A percentile compares a stretch with the other conserved stretches of the same genome.
Conservation (phyloP, 1,140 invertebrate genomes). For the Onthophagus taurus region DNA sequence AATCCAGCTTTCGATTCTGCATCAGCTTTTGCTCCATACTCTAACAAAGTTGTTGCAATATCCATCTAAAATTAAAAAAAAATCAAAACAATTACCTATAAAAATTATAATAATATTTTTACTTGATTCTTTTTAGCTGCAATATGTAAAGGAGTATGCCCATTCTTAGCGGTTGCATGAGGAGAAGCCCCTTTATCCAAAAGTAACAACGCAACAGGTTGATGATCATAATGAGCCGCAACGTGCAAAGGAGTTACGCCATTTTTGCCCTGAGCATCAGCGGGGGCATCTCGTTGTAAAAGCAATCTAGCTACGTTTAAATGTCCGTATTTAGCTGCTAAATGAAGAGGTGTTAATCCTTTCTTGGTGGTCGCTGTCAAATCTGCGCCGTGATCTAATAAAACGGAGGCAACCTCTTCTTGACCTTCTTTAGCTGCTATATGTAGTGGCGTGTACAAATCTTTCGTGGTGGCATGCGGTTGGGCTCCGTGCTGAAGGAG, state of each 20-base stretch:
- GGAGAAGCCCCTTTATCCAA: conserved; percentile 92
- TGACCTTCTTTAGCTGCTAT: conserved; percentile 96
- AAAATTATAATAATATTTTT: conserved; percentile 27
- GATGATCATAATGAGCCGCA: conserved; percentile 95
- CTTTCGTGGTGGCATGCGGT: conserved; percentile 80
- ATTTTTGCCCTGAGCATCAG: conserved; percentile 95
- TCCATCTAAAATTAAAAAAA: conserved; percentile 51
- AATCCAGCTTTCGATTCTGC: conserved; percentile 77
- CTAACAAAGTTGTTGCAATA: conserved; percentile 85
- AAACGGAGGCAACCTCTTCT: conserved; percentile 78
- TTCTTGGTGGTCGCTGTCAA: conserved; percentile 88
- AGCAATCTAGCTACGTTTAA: conserved; percentile 84
- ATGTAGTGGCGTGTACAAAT: conserved; percentile 93
- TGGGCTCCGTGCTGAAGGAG: conserved; percentile 84
- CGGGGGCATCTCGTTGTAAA: conserved; percentile 74
- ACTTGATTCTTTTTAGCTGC: conserved; percentile 96
- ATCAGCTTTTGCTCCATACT: conserved; percentile 83
- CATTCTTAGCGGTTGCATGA: conserved; percentile 94
- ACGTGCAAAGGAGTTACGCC: conserved; percentile 96
- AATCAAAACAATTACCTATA: not conserved
- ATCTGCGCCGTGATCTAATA: conserved; percentile 90
- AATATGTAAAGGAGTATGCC: conserved; percentile 96
- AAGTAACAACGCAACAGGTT: conserved; percentile 81
- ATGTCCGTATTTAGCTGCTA: conserved; percentile 96
- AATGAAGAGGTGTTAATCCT: conserved; percentile 94